These are phyloP conservation scores for Glaucidium brasilianum DNA, from an alignment of 2,113 vertebrate species.

Conservation along the genomic window DNA sequence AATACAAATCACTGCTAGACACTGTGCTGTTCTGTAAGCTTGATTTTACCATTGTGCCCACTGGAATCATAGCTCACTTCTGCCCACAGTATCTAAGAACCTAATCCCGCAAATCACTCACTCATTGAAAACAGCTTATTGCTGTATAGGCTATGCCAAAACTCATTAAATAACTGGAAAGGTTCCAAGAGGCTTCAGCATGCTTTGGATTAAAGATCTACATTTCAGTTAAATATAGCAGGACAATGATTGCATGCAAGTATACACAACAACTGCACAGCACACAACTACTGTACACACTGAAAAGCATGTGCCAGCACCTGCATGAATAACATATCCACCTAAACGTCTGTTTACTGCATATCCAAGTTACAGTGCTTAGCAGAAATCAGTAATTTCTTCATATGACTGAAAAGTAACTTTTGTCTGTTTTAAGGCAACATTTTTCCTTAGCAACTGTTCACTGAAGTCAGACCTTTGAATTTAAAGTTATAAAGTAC, in stretches of 20 bases:
- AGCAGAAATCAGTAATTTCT: neutral
- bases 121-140: slow-evolving; percentile 38
- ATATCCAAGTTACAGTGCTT: neutral
- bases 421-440: neutral
- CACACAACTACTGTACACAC: neutral
- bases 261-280: neutral
- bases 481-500: neutral
- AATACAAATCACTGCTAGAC: neutral
- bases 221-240: slow-evolving; percentile 43
- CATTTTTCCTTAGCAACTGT: neutral
- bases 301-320: neutral
- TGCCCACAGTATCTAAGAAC: neutral
- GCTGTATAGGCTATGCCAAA: neutral
- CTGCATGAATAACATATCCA: neutral
- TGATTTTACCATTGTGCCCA: neutral
- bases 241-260: neutral
- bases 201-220: slow-evolving; percentile 40
- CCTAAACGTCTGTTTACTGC: neutral
- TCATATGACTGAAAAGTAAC: neutral
- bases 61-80: neutral
- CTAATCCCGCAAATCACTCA: slow-evolving; percentile 42
- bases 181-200: slow-evolving; percentile 21
- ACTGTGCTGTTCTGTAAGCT: neutral
- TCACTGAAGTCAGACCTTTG: neutral
- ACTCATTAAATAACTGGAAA: slow-evolving; percentile 58